Evolutionary conservation across 2,113 vertebrate species (phyloP).

Genomic region (Cisticola juncidis): DNA sequence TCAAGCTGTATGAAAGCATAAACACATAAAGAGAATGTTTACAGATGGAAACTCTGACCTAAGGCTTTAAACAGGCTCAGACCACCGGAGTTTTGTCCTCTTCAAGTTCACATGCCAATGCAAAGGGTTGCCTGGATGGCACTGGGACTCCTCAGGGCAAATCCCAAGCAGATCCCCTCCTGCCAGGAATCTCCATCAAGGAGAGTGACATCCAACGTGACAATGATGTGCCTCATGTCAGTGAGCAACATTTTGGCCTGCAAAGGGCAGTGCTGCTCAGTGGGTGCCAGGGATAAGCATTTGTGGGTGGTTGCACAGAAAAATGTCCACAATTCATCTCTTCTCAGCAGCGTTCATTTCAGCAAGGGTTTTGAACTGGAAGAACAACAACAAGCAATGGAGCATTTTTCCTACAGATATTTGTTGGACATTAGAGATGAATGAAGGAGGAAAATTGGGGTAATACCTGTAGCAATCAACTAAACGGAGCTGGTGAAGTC

Average conservation of each 20-base stretch:
- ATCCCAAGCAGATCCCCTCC: not conserved
- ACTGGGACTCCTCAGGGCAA: not conserved
- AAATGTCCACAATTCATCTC: not conserved
- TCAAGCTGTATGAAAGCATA: slow-evolving; percentile 35
- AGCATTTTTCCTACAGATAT: not conserved
- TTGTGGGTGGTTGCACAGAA: not conserved
- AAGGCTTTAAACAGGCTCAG: slow-evolving; percentile 35
- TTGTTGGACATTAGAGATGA: not conserved
- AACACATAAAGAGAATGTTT: slow-evolving; percentile 41
- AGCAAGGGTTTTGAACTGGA: not conserved
- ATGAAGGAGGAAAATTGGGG: not conserved
- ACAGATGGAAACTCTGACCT: slow-evolving; percentile 55
- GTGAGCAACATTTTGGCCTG: fast-evolving
- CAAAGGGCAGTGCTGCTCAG: not conserved
- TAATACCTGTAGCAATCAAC: not conserved
- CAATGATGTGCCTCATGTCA: fast-evolving
- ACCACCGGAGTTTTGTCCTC: slow-evolving; percentile 33
- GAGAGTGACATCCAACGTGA: fast-evolving
- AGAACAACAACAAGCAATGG: not conserved
- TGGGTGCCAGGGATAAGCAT: not conserved
- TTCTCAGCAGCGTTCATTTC: not conserved
- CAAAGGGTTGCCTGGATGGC: not conserved
- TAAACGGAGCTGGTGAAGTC: not conserved
- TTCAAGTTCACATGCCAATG: fast-evolving
- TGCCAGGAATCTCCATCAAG: not conserved